A percentile compares a stretch with the other conserved stretches of the same genome.
Evolutionary conservation across 30 jellyfish, hydroid and myxozoan genomes (phyloP).

Genomic region (Clytia hemisphaerica): DNA sequence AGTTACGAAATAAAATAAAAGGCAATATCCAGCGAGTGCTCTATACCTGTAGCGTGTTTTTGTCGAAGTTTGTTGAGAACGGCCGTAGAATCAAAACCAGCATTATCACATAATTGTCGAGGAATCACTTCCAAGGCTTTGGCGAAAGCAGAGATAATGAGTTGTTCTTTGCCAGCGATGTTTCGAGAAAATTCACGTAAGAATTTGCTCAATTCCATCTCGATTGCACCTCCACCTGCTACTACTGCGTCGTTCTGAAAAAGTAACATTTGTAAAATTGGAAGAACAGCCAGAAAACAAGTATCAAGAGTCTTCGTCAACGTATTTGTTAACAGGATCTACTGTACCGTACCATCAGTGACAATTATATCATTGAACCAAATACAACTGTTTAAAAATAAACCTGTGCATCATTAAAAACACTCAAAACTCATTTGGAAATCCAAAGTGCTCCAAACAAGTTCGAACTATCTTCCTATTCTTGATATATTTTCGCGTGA

Average conservation of each 20-base stretch:
- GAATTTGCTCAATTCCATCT: conserved; percentile 92
- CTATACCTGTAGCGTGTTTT: conserved; percentile 79
- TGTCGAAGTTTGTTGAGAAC: conserved; percentile 80
- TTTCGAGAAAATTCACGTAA: conserved; percentile 88
- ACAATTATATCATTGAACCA: too few relatives aligned
- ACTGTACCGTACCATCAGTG: too few relatives aligned
- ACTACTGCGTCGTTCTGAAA: conserved; percentile 96
- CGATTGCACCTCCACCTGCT: conserved; percentile 99
- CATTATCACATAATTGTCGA: conserved; percentile 93
- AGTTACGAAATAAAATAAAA: neutral
- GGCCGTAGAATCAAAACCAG: conserved; percentile 90
- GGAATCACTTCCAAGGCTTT: conserved; percentile 96
- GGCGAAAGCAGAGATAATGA: conserved; percentile 85
- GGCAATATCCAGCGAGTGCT: neutral
- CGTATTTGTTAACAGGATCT: too few relatives aligned
- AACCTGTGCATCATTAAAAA: too few relatives aligned
- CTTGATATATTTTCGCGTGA: too few relatives aligned
- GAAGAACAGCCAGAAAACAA: too few relatives aligned
- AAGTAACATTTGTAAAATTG: neutral
- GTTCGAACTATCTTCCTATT: too few relatives aligned
- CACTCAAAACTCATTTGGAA: too few relatives aligned
- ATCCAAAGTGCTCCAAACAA: too few relatives aligned
- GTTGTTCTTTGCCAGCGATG: conserved; percentile 97
- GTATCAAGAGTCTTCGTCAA: too few relatives aligned
- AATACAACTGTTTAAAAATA: too few relatives aligned